A percentile compares a stretch with the other conserved stretches of the same genome.
phyloP scores from a whole-genome alignment of 2,888 invertebrate genomes.

The Panorpa germanica region DNA sequence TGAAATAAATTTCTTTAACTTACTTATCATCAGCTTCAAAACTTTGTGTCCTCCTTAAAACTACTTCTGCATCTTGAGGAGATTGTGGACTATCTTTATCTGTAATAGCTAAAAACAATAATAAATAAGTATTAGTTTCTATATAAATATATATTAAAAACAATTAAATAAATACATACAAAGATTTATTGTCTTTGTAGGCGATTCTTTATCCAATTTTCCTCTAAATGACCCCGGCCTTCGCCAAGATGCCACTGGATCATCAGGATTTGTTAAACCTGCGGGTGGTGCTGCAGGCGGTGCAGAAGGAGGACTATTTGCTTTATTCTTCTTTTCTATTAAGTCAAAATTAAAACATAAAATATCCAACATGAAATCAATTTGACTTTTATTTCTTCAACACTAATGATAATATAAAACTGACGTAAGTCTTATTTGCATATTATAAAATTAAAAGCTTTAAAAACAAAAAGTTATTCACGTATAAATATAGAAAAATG shows the following conservation, averaged over 20 bases:
- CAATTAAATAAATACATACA: slow-evolving; percentile 17
- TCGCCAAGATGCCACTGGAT: slow-evolving; percentile 44
- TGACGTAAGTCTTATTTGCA: too few species aligned
- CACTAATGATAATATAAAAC: too few species aligned
- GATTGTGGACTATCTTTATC: slow-evolving; percentile 27
- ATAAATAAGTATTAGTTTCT: slow-evolving; percentile 7
- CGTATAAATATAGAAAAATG: too few species aligned
- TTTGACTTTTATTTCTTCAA: too few species aligned
- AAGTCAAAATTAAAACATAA: too few species aligned
- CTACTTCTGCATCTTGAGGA: slow-evolving; percentile 36
- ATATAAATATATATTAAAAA: slow-evolving; percentile 7
- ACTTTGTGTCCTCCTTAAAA: slow-evolving; percentile 66
- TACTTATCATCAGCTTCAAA: slow-evolving; percentile 80
- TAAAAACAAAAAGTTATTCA: too few species aligned
- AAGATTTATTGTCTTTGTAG: slow-evolving; percentile 29
- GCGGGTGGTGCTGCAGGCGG: slow-evolving; percentile 28
- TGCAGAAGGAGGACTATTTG: slow-evolving; percentile 15
- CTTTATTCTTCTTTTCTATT: too few species aligned
- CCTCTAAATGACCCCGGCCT: slow-evolving; percentile 36
- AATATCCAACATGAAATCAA: too few species aligned
- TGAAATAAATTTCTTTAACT: slow-evolving; percentile 24
- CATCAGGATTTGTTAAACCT: slow-evolving; percentile 31
- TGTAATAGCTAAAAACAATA: slow-evolving; percentile 29
- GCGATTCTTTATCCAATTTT: slow-evolving; percentile 29
- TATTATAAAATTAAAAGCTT: too few species aligned